Evolutionary conservation across 2,113 vertebrate genomes (phyloP).

Genomic region (Lipotes vexillifer): DNA sequence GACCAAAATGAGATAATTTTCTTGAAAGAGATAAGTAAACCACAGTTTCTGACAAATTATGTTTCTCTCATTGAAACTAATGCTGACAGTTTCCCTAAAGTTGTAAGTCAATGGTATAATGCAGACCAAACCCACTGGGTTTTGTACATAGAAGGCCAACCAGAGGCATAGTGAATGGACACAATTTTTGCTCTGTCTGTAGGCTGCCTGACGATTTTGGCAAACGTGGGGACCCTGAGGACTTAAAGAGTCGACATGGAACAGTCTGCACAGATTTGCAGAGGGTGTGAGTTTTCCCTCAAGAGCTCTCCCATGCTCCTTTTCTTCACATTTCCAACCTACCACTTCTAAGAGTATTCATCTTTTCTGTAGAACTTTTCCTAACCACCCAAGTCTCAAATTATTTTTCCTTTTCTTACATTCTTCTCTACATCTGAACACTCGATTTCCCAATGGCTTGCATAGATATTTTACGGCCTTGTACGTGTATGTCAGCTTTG

Average conservation of each 20-base stretch:
- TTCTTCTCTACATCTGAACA: background rate
- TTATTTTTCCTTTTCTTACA: background rate
- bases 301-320: background rate
- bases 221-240: background rate
- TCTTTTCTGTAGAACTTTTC: background rate
- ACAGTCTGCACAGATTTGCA: background rate
- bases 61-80: background rate
- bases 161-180: background rate
- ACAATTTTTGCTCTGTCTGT: background rate
- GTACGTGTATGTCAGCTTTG: background rate
- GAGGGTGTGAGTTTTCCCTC: background rate
- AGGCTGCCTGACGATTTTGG: background rate
- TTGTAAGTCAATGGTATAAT: background rate
- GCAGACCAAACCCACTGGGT: background rate
- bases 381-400: background rate
- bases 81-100: background rate
- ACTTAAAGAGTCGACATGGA: background rate
- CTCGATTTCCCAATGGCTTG: background rate
- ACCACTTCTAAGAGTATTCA: background rate
- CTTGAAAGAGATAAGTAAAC: background rate
- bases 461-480: background rate
- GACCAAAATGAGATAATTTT: background rate
- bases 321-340: background rate
- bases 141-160: background rate
- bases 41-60: background rate